Evolutionary conservation across 1,140 invertebrate genomes (phyloP).

Genomic region (Anastrepha ludens): DNA sequence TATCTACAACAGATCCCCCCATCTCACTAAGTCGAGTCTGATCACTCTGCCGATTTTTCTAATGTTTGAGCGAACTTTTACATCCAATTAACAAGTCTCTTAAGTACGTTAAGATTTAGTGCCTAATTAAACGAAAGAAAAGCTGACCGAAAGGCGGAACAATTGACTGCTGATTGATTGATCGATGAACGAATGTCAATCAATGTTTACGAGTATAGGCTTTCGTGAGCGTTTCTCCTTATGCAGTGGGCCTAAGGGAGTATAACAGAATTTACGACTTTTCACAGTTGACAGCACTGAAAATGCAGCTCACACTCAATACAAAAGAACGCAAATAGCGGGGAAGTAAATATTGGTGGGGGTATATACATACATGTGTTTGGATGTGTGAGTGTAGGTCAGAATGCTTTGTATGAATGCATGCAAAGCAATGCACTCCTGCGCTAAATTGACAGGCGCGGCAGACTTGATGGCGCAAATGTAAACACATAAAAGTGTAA

Average conservation of each 20-base stretch:
- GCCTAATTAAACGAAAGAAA: slow-evolving; percentile 32
- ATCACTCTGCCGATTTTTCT: no score
- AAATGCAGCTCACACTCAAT: background rate
- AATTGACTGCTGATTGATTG: slow-evolving; percentile 34
- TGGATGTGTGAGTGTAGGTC: background rate
- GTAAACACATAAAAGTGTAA: slow-evolving; percentile 40
- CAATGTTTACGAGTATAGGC: background rate
- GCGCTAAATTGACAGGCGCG: background rate
- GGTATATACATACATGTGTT: background rate
- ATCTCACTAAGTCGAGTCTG: no score
- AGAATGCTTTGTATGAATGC: background rate
- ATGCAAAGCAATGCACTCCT: slow-evolving; percentile 4
- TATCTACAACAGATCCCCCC: no score
- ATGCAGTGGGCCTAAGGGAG: background rate
- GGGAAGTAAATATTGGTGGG: background rate
- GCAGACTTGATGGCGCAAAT: slow-evolving; percentile 40
- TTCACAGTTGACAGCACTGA: background rate
- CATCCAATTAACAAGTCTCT: background rate
- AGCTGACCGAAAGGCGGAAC: slow-evolving; percentile 12
- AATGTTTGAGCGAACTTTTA: background rate
- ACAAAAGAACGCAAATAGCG: background rate
- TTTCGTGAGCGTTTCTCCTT: background rate
- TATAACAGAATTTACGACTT: background rate
- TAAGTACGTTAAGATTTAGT: slow-evolving; percentile 10
- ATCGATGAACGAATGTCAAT: slow-evolving; percentile 29